Percentiles rank a stretch among this genome's conserved stretches.
Evolutionary conservation across 2,113 vertebrate species (phyloP).

Genomic region (Antennarius striatus): DNA sequence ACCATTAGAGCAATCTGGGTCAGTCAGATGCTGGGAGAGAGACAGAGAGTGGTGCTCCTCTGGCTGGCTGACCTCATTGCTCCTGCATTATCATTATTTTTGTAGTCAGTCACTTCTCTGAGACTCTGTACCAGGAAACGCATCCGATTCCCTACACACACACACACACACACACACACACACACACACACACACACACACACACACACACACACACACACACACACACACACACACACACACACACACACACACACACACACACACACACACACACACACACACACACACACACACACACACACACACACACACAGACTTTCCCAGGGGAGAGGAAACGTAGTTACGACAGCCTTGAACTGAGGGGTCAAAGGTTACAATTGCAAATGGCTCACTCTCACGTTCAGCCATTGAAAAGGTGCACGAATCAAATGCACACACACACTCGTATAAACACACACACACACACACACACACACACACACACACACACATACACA

Average conservation of each 20-base stretch:
- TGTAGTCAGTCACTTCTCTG: constrained; percentile 38
- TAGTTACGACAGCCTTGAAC: constrained; percentile 52
- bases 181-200: not conserved
- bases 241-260: not conserved
- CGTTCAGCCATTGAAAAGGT: constrained; percentile 45
- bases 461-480: constrained; percentile 16
- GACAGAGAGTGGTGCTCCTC: constrained; percentile 14
- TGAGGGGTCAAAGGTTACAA: constrained; percentile 61
- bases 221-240: not conserved
- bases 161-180: not conserved
- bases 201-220: constrained; percentile 3
- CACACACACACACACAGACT: not conserved
- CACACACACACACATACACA: not conserved
- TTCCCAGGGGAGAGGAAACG: constrained; percentile 56
- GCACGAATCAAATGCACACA: constrained; percentile 31
- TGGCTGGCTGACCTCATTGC: constrained; percentile 60
- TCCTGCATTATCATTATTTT: constrained; percentile 62
- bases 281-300: not conserved
- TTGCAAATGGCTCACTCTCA: constrained; percentile 71
- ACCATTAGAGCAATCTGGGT: constrained; percentile 59
- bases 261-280: constrained; percentile 1
- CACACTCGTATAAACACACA: not conserved
- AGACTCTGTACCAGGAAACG: constrained; percentile 52
- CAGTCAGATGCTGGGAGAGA: constrained; percentile 42
- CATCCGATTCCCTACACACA: constrained; percentile 28